Evolutionary conservation across 2,797 vertebrate species (phyloP).

Genomic region (Sebastiscus albofasciatus): DNA sequence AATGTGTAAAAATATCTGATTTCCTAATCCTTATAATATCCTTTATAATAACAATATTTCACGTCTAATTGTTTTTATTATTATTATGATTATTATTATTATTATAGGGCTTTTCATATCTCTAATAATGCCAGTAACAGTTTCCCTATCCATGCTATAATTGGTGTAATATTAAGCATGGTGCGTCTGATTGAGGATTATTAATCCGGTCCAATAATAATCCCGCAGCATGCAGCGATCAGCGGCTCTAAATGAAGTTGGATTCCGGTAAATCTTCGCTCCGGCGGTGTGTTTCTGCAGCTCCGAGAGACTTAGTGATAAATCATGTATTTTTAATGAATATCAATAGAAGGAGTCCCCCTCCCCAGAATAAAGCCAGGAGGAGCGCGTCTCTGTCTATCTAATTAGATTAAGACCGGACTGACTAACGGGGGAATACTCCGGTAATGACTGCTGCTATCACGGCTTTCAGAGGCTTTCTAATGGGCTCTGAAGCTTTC

Average conservation of each 20-base stretch:
- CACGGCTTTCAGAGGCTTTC: constrained; percentile 78
- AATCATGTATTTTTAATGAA: constrained; percentile 96
- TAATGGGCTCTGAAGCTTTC: constrained; percentile 92
- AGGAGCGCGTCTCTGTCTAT: constrained; percentile 78
- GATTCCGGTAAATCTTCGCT: constrained; percentile 56
- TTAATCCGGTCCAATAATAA: constrained; percentile 26
- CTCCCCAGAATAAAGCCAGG: constrained; percentile 75
- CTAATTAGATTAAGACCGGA: constrained; percentile 90
- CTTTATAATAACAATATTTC: neutral
- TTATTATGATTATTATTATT: neutral
- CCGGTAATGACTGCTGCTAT: constrained; percentile 90
- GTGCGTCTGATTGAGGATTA: constrained; percentile 6
- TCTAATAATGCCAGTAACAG: neutral
- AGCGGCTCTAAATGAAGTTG: constrained; percentile 43
- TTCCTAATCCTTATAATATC: neutral
- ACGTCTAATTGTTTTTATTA: neutral
- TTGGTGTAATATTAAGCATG: neutral
- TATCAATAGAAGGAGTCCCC: constrained; percentile 87
- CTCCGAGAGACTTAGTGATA: constrained; percentile 90
- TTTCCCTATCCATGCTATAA: neutral
- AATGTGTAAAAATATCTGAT: neutral
- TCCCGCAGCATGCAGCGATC: neutral
- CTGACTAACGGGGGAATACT: constrained; percentile 81
- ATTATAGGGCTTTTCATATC: neutral
- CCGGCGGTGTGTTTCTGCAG: constrained; percentile 73